Evolutionary conservation across 1,140 invertebrate species (phyloP).

Genomic region (Lutraria rhynchaena): DNA sequence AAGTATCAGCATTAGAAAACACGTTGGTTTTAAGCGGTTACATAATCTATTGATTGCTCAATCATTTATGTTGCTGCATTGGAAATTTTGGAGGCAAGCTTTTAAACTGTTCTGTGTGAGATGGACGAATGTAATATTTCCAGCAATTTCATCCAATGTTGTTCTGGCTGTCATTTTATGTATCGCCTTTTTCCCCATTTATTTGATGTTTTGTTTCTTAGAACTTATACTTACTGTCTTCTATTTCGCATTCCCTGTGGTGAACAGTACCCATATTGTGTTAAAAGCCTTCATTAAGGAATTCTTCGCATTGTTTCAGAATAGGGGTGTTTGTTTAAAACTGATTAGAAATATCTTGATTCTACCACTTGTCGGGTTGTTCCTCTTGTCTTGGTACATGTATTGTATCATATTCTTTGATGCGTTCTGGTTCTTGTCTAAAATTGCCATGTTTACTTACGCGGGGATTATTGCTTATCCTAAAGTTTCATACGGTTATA

Average conservation of each 20-base stretch:
- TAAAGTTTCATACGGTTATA: slow-evolving; percentile 45
- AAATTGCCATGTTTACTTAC: slow-evolving; percentile 46
- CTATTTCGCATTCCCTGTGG: slow-evolving; percentile 33
- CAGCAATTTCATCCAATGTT: not conserved
- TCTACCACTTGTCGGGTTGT: not conserved
- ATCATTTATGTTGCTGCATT: slow-evolving; percentile 47
- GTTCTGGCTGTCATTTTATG: not conserved
- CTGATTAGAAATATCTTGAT: not conserved
- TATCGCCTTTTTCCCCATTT: slow-evolving; percentile 8
- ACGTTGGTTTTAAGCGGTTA: slow-evolving; percentile 15
- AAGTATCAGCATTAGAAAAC: slow-evolving; percentile 6
- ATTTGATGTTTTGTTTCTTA: slow-evolving; percentile 2
- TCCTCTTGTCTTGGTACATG: slow-evolving; percentile 41
- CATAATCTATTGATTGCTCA: slow-evolving; percentile 24
- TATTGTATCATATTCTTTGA: slow-evolving; percentile 49
- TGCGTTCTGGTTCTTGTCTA: slow-evolving; percentile 33
- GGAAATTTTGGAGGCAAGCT: slow-evolving; percentile 35
- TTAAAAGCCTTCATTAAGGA: slow-evolving; percentile 11
- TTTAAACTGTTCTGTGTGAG: not conserved
- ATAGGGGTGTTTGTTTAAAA: not conserved
- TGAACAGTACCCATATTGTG: slow-evolving; percentile 17
- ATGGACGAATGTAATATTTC: slow-evolving; percentile 4
- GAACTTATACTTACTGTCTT: not conserved
- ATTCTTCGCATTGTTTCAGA: not conserved
- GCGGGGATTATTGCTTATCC: slow-evolving; percentile 53